Percentiles rank a stretch among this genome's conserved stretches.
These are phyloP conservation scores for Aphelenchoides fujianensis DNA, from an alignment of 1,140 invertebrate species.

Conservation along the genomic window DNA sequence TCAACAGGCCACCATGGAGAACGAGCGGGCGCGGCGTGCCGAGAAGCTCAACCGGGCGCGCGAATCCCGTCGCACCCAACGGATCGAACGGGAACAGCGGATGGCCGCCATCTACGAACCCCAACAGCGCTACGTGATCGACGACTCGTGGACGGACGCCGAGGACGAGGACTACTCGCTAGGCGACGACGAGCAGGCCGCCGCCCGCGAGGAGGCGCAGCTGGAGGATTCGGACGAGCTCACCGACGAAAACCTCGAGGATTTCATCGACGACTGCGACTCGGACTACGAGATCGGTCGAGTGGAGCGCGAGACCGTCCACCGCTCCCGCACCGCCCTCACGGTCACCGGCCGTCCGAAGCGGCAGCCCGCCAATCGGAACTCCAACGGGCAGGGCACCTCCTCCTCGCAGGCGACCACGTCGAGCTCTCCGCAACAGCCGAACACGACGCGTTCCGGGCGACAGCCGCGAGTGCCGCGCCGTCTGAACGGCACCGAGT, in stretches of 20 bases:
- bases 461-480: background rate
- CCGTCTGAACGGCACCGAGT: background rate
- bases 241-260: background rate
- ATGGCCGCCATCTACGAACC: background rate
- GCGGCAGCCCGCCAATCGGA: background rate
- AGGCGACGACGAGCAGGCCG: background rate
- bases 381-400: background rate
- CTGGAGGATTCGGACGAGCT: background rate
- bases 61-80: slow-evolving; percentile 3
- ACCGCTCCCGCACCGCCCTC: background rate
- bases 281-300: background rate
- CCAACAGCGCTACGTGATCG: background rate
- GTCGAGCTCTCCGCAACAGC: too few relatives aligned
- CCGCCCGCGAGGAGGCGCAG: background rate
- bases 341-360: slow-evolving; percentile 13
- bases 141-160: slow-evolving; percentile 10
- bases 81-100: background rate
- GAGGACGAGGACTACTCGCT: slow-evolving; percentile 5
- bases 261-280: background rate
- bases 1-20: background rate
- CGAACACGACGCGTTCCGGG: background rate
- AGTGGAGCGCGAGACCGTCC: background rate
- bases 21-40: background rate
- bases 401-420: background rate
- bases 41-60: background rate